Evolutionary conservation across 1,140 invertebrate genomes (phyloP).

Genomic region (Sycobia sp.): DNA sequence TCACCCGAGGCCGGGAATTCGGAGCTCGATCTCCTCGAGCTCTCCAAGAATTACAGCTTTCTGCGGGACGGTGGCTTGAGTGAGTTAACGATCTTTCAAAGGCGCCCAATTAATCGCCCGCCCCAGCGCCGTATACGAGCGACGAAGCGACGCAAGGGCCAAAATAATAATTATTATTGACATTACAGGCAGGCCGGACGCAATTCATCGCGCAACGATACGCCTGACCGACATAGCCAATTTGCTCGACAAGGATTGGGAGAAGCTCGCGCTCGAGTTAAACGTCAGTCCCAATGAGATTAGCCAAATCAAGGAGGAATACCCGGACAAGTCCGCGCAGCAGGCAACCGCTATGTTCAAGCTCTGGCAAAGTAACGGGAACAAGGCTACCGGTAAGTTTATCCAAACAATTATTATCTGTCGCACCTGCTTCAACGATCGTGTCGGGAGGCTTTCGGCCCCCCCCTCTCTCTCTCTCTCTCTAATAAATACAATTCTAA

Average conservation of each 20-base stretch:
- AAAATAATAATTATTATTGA: no score
- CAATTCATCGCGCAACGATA: constrained; percentile 77
- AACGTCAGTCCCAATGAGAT: constrained; percentile 87
- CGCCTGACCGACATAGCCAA: constrained; percentile 92
- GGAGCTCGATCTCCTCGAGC: constrained; percentile 73
- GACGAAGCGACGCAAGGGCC: no score
- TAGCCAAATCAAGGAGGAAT: constrained; percentile 84
- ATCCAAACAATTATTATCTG: background rate
- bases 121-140: no score
- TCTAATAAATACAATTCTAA: no score
- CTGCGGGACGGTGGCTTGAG: constrained; percentile 64
- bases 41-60: constrained; percentile 72
- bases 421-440: background rate
- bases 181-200: constrained; percentile 65
- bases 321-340: constrained; percentile 81
- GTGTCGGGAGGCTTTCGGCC: background rate
- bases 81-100: constrained; percentile 44
- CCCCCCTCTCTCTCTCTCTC: no score
- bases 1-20: constrained; percentile 71
- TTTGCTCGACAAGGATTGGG: constrained; percentile 90
- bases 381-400: constrained; percentile 73
- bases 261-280: constrained; percentile 81
- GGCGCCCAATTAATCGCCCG: no score
- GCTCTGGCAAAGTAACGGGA: constrained; percentile 78
- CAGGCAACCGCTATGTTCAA: constrained; percentile 94